phyloP scores from a whole-genome alignment of 2,888 invertebrate species.

The Cataglyphis albicans region DNA sequence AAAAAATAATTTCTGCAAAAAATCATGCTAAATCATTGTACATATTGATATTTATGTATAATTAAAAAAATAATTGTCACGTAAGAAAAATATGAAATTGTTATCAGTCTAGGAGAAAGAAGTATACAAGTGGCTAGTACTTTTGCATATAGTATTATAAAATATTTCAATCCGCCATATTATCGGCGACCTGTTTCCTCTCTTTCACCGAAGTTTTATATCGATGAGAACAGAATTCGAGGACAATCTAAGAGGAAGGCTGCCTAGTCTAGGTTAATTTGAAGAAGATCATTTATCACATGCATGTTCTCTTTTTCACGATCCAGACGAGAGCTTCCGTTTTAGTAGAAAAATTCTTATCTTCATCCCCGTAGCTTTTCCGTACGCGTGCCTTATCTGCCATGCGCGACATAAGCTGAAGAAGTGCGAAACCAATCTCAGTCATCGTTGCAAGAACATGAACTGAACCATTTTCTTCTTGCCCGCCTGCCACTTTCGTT shows the following conservation, averaged over 20 bases:
- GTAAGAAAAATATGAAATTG: background rate
- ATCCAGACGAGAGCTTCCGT: constrained; percentile 49
- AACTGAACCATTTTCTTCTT: constrained; percentile 49
- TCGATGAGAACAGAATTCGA: constrained; percentile 46
- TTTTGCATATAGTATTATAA: background rate
- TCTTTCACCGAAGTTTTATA: constrained; percentile 3
- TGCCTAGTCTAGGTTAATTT: constrained; percentile 21
- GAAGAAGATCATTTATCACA: constrained; percentile 77
- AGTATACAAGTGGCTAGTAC: background rate
- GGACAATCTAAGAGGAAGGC: constrained; percentile 37
- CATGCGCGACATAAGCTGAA: constrained; percentile 56
- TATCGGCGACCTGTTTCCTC: background rate
- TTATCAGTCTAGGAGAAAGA: background rate
- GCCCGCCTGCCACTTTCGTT: constrained; percentile 43
- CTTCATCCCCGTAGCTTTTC: constrained; percentile 66
- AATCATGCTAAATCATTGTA: background rate
- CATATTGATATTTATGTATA: background rate
- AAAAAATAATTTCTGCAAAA: background rate
- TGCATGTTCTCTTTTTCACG: constrained; percentile 69
- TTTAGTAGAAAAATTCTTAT: constrained; percentile 66
- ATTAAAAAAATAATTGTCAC: constrained; percentile 2
- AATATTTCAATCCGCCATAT: constrained; percentile 3
- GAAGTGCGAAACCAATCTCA: constrained; percentile 55
- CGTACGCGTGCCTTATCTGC: constrained; percentile 74
- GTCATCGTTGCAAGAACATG: constrained; percentile 54